Evolutionary conservation across 2,113 vertebrate genomes (phyloP).

Genomic region (Podiceps cristatus): DNA sequence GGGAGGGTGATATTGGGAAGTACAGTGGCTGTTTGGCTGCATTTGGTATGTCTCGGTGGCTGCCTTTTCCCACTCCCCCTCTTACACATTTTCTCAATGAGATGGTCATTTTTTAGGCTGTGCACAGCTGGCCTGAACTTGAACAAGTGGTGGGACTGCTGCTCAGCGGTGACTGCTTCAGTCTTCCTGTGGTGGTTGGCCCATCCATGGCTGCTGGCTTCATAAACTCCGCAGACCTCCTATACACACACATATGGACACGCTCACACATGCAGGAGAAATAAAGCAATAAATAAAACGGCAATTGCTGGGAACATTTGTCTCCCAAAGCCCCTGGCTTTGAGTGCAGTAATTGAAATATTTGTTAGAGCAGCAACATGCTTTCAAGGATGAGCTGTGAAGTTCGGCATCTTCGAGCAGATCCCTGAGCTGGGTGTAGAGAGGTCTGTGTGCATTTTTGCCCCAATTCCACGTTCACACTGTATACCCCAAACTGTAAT

Average conservation of each 20-base stretch:
- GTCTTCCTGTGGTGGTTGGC: background rate
- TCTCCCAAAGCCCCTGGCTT: background rate
- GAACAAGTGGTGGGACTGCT: background rate
- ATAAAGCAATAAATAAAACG: background rate
- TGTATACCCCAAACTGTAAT: background rate
- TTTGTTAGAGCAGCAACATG: background rate
- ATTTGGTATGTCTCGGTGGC: background rate
- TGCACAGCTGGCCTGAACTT: background rate
- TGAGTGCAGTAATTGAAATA: background rate
- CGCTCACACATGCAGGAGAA: background rate
- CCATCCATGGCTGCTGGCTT: background rate
- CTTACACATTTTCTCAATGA: background rate
- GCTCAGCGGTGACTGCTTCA: rapidly evolving
- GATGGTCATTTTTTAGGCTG: background rate
- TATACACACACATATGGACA: background rate
- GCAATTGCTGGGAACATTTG: background rate
- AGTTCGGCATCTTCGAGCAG: background rate
- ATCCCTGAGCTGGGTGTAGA: background rate
- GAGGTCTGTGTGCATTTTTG: background rate
- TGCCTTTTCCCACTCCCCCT: background rate
- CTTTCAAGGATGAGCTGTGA: background rate
- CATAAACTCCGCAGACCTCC: background rate
- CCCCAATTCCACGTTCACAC: background rate
- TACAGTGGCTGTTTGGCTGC: background rate
- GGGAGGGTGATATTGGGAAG: background rate